A percentile compares a stretch with the other conserved stretches of the same genome.
These are phyloP conservation scores for Diuraphis noxia DNA, from an alignment of 1,140 invertebrate species.

Conservation along the genomic window DNA sequence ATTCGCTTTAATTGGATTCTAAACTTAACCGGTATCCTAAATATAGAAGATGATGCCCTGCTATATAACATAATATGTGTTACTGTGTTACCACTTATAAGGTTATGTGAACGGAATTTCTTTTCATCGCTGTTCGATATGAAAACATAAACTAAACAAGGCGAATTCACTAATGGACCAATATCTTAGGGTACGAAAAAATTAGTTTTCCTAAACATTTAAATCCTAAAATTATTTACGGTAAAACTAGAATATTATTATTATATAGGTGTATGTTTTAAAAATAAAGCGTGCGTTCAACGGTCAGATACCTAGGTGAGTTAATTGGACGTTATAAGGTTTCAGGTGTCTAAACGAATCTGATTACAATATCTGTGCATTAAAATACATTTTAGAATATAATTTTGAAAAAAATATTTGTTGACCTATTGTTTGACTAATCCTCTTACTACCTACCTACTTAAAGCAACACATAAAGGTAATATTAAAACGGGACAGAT, in stretches of 20 bases:
- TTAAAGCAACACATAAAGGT: neutral
- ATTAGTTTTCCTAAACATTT: neutral
- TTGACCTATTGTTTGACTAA: neutral
- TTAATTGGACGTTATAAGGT: neutral
- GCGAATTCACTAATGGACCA: neutral
- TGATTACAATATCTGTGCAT: neutral
- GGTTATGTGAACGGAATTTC: neutral
- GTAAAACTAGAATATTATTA: neutral
- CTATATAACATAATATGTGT: neutral
- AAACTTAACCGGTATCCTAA: neutral
- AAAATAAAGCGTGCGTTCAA: neutral
- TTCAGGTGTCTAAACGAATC: neutral
- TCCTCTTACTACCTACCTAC: neutral
- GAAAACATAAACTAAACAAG: neutral
- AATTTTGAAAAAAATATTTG: neutral
- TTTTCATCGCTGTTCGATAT: neutral
- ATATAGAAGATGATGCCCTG: neutral
- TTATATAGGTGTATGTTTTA: neutral
- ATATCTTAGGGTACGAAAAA: neutral
- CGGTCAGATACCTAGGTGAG: neutral
- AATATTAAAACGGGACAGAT: neutral
- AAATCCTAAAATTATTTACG: neutral
- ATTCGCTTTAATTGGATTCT: neutral
- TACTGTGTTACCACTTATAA: neutral
- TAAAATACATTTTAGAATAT: neutral